Evolutionary conservation across 1,140 invertebrate species (phyloP).

Genomic region (Eulimnadia texana): DNA sequence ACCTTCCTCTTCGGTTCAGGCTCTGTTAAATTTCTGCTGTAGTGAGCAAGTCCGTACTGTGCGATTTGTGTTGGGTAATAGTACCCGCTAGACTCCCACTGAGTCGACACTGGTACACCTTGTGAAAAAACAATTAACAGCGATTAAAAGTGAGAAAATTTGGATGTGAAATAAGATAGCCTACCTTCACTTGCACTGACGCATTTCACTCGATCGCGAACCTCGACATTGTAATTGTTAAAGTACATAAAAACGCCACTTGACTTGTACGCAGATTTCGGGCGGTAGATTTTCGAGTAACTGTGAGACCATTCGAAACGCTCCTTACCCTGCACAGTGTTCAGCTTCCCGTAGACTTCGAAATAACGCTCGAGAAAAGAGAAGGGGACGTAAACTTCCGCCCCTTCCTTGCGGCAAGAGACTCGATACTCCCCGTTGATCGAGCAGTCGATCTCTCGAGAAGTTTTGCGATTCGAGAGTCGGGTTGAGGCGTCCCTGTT

Average conservation of each 20-base stretch:
- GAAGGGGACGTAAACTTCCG: slow-evolving; percentile 79
- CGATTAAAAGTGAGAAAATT: background rate
- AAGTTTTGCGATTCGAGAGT: slow-evolving; percentile 26
- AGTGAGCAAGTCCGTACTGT: slow-evolving; percentile 93
- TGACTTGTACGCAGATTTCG: slow-evolving; percentile 73
- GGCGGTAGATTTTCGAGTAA: slow-evolving; percentile 78
- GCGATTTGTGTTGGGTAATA: slow-evolving; percentile 98
- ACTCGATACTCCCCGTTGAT: slow-evolving; percentile 81
- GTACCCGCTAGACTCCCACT: slow-evolving; percentile 79
- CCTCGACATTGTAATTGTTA: slow-evolving; percentile 94
- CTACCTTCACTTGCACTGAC: slow-evolving; percentile 71
- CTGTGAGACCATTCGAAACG: slow-evolving; percentile 89
- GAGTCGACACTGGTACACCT: slow-evolving; percentile 83
- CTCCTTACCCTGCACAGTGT: slow-evolving; percentile 47
- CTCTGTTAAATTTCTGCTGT: slow-evolving; percentile 82
- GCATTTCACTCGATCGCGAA: slow-evolving; percentile 85
- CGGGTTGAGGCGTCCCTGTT: background rate
- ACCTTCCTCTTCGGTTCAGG: slow-evolving; percentile 47
- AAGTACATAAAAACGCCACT: slow-evolving; percentile 86
- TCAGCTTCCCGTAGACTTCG: slow-evolving; percentile 70
- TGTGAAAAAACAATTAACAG: slow-evolving; percentile 22
- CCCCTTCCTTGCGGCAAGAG: slow-evolving; percentile 61
- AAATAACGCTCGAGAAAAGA: slow-evolving; percentile 87
- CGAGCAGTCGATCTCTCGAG: slow-evolving; percentile 69
- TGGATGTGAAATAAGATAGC: background rate